Evolutionary conservation across 1,140 invertebrate genomes (phyloP).

Genomic region (Metopolophium dirhodum): DNA sequence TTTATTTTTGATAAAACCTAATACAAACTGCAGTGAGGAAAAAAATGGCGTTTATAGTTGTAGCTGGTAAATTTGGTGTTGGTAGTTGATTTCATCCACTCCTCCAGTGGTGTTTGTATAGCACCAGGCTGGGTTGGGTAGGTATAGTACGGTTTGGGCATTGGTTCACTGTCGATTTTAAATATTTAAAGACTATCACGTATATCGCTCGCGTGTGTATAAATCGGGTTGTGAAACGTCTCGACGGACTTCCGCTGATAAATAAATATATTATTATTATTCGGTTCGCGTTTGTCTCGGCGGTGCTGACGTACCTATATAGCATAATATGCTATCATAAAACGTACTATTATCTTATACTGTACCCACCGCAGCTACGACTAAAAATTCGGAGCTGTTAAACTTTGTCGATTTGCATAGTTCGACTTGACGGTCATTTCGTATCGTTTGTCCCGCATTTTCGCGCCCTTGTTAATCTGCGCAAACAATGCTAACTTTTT

Average conservation of each 20-base stretch:
- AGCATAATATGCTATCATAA: neutral
- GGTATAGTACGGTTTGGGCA: neutral
- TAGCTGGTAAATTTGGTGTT: no score
- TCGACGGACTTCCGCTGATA: neutral
- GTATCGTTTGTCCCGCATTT: neutral
- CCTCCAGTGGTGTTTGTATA: neutral
- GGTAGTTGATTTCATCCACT: neutral
- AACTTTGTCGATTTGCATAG: neutral
- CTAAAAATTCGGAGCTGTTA: neutral
- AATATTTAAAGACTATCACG: neutral
- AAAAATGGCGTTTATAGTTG: neutral
- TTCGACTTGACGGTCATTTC: neutral
- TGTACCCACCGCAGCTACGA: no score
- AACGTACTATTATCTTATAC: neutral
- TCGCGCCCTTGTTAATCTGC: neutral
- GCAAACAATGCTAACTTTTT: neutral
- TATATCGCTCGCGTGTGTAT: neutral
- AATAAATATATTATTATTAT: neutral
- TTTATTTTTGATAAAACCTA: neutral
- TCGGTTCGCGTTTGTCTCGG: neutral
- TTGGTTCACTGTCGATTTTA: neutral
- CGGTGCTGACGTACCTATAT: neutral
- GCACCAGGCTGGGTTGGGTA: neutral
- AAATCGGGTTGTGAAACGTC: neutral
- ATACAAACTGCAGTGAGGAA: no score